Conservation (phyloP, 2,113 vertebrate species). For the Poeciliopsis turrubarensis region DNA sequence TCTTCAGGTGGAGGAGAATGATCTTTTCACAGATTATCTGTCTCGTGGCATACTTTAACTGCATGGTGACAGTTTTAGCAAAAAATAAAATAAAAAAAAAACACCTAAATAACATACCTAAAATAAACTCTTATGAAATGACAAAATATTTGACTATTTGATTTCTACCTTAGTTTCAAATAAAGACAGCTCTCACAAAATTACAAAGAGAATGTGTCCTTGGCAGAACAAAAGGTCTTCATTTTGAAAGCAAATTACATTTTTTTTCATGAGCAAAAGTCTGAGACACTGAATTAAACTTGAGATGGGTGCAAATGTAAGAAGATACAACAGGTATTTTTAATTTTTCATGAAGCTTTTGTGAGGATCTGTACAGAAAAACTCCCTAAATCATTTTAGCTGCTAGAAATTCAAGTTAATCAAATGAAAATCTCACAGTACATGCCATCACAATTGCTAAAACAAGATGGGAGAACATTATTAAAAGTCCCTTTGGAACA, state of each 20-base stretch:
- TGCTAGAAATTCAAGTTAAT: constrained; percentile 24
- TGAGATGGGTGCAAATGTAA: constrained; percentile 11
- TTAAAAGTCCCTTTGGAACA: constrained; percentile 34
- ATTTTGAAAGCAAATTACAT: constrained; percentile 6
- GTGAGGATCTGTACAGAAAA: constrained; percentile 34
- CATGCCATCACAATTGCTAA: constrained; percentile 36
- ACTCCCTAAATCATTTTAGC: constrained; percentile 14
- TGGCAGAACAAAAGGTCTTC: constrained; percentile 10
- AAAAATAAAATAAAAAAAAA: no score
- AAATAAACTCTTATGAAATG: constrained; percentile 14
- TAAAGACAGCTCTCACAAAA: constrained; percentile 6
- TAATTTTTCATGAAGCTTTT: constrained; percentile 30
- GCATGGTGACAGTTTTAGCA: no score
- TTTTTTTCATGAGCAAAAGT: constrained; percentile 19
- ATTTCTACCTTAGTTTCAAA: constrained; percentile 8
- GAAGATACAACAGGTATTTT: constrained; percentile 33
- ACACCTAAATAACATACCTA: constrained; percentile 30
- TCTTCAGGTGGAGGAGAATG: no score
- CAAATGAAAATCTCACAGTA: constrained; percentile 50
- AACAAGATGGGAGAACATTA: constrained; percentile 47
- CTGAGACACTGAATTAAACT: constrained; percentile 21
- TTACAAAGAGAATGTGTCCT: neutral
- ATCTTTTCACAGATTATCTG: no score
- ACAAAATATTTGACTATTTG: constrained; percentile 13
- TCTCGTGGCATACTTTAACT: no score